Evolutionary conservation across 2,797 vertebrate species (phyloP).

Genomic region (Enteromius anoplus): DNA sequence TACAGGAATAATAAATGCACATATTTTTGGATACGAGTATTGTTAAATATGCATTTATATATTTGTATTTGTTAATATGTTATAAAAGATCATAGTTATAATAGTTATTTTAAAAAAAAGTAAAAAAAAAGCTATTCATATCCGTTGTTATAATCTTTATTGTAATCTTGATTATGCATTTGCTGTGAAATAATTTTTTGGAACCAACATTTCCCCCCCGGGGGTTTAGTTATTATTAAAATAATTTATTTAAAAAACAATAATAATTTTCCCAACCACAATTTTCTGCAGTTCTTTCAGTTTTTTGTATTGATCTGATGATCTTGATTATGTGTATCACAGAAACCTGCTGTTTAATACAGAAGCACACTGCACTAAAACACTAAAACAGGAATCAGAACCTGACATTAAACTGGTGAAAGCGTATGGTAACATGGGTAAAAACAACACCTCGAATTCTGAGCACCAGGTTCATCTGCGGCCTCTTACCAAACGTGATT

Average conservation of each 20-base stretch:
- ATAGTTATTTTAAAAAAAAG: too few relatives aligned
- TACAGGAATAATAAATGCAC: too few relatives aligned
- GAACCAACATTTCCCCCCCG: too few relatives aligned
- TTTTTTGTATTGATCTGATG: background rate
- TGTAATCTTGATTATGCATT: background rate
- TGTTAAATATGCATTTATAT: too few relatives aligned
- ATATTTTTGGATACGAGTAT: too few relatives aligned
- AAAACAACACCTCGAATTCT: background rate
- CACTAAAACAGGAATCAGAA: background rate
- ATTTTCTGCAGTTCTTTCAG: background rate
- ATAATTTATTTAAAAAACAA: too few relatives aligned
- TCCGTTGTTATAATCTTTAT: background rate
- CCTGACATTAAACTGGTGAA: background rate
- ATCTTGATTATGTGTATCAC: background rate
- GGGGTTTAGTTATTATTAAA: too few relatives aligned
- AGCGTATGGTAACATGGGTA: background rate
- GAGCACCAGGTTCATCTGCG: background rate
- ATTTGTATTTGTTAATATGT: too few relatives aligned
- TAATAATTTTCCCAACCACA: too few relatives aligned
- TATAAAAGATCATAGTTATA: too few relatives aligned
- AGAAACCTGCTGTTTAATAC: background rate
- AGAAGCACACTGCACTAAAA: background rate
- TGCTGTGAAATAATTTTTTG: background rate
- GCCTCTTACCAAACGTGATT: constrained; percentile 31
- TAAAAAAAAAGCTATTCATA: too few relatives aligned